Evolutionary conservation across 2,113 vertebrate species (phyloP).

Genomic region (Trematocara stigmaticum): DNA sequence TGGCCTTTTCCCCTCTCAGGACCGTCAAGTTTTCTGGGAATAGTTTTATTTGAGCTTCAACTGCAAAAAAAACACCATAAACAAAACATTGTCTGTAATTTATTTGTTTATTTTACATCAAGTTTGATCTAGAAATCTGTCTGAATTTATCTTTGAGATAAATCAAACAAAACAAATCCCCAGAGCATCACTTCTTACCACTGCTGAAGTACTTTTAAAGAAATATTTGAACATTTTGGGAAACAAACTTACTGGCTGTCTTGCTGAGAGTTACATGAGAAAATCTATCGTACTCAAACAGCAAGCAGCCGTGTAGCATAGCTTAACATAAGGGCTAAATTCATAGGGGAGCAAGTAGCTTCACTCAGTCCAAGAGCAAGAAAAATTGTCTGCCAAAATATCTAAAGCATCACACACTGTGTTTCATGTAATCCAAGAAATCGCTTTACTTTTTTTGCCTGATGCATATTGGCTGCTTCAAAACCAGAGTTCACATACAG

Average conservation of each 20-base stretch:
- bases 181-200: background rate
- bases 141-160: background rate
- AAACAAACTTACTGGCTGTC: background rate
- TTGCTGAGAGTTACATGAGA: background rate
- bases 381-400: background rate
- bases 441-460: background rate
- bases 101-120: background rate
- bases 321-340: background rate
- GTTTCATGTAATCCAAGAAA: background rate
- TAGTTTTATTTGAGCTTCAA: conserved; percentile 23
- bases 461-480: background rate
- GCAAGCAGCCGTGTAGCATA: background rate
- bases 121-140: background rate
- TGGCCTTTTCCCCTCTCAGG: conserved; percentile 70
- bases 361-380: background rate
- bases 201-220: background rate
- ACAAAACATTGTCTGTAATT: background rate
- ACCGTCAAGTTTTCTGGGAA: conserved; percentile 52
- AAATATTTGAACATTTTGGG: background rate
- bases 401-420: background rate
- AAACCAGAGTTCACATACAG: background rate
- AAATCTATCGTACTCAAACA: background rate
- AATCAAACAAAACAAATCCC: background rate
- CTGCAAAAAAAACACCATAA: background rate
- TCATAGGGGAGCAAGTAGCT: background rate